These are phyloP conservation scores for Drosophila subquinaria DNA, from an alignment of 2,888 invertebrate species.

Conservation along the genomic window DNA sequence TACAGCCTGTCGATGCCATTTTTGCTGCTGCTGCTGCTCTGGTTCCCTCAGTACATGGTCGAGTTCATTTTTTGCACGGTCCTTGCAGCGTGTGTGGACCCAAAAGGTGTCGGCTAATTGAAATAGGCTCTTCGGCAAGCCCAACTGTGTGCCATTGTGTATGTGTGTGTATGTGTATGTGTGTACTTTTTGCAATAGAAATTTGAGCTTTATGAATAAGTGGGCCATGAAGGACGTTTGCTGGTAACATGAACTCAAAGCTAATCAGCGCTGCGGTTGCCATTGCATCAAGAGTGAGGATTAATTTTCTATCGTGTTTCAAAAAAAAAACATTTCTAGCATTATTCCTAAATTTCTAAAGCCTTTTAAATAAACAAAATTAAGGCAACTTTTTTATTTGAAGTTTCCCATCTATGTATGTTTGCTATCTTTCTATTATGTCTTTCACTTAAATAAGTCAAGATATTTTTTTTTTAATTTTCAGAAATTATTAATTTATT, in stretches of 20 bases:
- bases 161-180: conserved; percentile 1
- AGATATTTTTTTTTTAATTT: too few species aligned
- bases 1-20: conserved; percentile 45
- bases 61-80: conserved; percentile 35
- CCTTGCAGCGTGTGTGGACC: conserved; percentile 11
- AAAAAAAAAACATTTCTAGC: background rate
- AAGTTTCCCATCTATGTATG: too few species aligned
- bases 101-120: conserved; percentile 72
- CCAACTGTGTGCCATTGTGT: conserved; percentile 4
- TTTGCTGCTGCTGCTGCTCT: conserved; percentile 3
- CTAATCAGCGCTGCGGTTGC: conserved; percentile 39
- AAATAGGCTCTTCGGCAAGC: conserved; percentile 51
- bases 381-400: too few species aligned
- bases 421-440: too few species aligned
- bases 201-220: conserved; percentile 66
- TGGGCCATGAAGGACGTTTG: conserved; percentile 52
- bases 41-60: conserved; percentile 24
- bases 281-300: background rate
- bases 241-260: conserved; percentile 33
- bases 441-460: too few species aligned
- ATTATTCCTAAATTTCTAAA: background rate
- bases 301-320: background rate
- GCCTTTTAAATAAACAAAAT: too few species aligned
- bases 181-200: conserved; percentile 44
- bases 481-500: too few species aligned